Base-by-base conservation (phyloP, 1,140 invertebrate genomes). In the Drosophila triauraria region DNA sequence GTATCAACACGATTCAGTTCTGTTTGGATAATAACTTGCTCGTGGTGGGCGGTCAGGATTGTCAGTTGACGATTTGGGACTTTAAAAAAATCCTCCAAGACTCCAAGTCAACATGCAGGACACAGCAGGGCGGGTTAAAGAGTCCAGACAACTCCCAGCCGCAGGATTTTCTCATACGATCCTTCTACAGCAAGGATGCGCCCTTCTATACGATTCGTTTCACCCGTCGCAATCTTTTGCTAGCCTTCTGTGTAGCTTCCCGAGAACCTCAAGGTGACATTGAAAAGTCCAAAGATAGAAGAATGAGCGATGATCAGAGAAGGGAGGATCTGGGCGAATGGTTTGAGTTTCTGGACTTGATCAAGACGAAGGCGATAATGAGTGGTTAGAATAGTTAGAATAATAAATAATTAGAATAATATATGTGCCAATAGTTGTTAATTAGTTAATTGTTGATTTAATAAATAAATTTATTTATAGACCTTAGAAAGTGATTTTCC, bases 61-160 rank as follows among this genome's bases (percentile, higher is more conserved):
- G 83, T 12, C 53, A 47, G 47, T 2, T 87, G 47, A 67, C 40
- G 20, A 25, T 83, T 2, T 87, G 84, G 84, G 72, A 87, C 40
- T 88, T 87, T 57, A 65, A 84, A 2, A 54, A 38, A 5, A 10
- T 87, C 0, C 1, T 74, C 0, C 56, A 48, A 9, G 50, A 74
- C 10, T 65, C n/a, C 6, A 85, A 58, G 17, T 17, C 4, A 2
- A 4, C 4, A 0, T 44, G n/a, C 13, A 43, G 9, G 20, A 43
- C 23, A 5, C 40, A 13, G 12, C 30, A n/a, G 13, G 13, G 4
- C 3, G 40, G 8, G 12, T 4, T 2, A 58, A 59, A 5, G 10
- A 5, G 6, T 2, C 9, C 0, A 4, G n/a, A 38, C 7, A 17
- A 0, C 5, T 13, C 9, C 8, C 8, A 9, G 0, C 0, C 1